phyloP scores from a whole-genome alignment of 2,113 vertebrate genomes.

The Halcyon malimbica region DNA sequence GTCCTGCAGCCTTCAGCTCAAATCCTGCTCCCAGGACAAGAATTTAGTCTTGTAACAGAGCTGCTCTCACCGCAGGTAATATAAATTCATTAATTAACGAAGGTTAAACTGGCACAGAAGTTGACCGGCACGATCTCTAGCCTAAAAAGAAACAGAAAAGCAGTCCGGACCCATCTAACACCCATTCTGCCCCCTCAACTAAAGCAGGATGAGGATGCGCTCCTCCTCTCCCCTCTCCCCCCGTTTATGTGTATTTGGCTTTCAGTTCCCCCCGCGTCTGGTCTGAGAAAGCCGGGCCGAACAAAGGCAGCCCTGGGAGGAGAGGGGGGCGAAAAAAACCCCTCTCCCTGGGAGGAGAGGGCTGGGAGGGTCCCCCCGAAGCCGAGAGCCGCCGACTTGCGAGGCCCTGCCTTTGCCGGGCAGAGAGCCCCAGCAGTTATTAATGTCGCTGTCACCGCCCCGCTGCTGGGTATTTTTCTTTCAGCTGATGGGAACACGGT shows the following conservation, averaged over 20 bases:
- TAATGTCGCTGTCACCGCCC: not conserved
- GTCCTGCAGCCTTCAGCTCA: not conserved
- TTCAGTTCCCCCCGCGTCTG: not conserved
- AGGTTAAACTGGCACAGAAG: not conserved
- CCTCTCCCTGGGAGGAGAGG: not conserved
- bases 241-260: not conserved
- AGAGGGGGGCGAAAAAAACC: not conserved
- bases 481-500: not conserved
- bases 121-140: not conserved
- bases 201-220: fast-evolving
- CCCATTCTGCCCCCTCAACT: not conserved
- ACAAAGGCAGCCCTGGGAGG: not conserved
- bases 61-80: not conserved
- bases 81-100: not conserved
- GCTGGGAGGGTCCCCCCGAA: not conserved
- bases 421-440: not conserved
- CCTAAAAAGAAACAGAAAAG: not conserved
- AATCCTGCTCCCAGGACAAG: not conserved
- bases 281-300: not conserved
- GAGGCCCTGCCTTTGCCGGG: not conserved
- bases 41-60: not conserved
- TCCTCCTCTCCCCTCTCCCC: not conserved
- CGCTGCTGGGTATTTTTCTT: not conserved
- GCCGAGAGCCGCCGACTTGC: not conserved
- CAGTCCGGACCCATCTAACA: not conserved